Evolutionary conservation across 2,113 vertebrate species (phyloP), one percentile per base, ranked within the genome.

Genomic region (Crotophaga sulcirostris): DNA sequence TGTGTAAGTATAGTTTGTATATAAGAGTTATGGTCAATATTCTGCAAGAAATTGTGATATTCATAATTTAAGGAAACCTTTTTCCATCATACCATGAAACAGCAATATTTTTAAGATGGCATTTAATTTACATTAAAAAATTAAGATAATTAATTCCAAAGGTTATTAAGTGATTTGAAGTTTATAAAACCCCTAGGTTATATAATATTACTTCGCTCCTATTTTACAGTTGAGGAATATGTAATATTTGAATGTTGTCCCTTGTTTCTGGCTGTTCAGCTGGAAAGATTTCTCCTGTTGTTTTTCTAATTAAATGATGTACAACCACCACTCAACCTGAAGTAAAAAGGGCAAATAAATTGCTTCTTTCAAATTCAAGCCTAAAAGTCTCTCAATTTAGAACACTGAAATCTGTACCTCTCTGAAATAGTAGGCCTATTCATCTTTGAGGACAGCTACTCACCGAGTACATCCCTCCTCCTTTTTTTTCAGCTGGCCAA

Each of bases 291-390:
- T 59, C 84, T 58, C 79, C 64, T 89, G 60, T 92, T 95, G 60
- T 75, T 85, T 91, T 96, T 87, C 92, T 94, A 94, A 94, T 92
- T 91, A 97, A 94, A 95, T 77, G 84, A 96, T 96, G 93, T 58
- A 85, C 84, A 87, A 90, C 91, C 85, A 94, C 70, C 91, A 94
- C 70, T 96, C 87, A 45, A 94, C 94, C 93, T 96, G 94, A 96
- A 96, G 89, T 96, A 96, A 97, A 96, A 96, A 93, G 94, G 89
- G 91, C 91, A 96, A 95, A 93, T 91, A 96, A 94, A 94, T 96
- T 96, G 75, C 45, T 93, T n/a, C 78, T 95, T 93, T 95, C 91
- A 95, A 89, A 91, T 73, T 83, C 78, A 80, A 59, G 82, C 90
- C 78, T 72, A 79, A 73, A 95, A 42, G 34, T 83, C 87, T 96